Evolutionary conservation across 2,797 vertebrate species (phyloP).

Genomic region (Erethizon dorsatum): DNA sequence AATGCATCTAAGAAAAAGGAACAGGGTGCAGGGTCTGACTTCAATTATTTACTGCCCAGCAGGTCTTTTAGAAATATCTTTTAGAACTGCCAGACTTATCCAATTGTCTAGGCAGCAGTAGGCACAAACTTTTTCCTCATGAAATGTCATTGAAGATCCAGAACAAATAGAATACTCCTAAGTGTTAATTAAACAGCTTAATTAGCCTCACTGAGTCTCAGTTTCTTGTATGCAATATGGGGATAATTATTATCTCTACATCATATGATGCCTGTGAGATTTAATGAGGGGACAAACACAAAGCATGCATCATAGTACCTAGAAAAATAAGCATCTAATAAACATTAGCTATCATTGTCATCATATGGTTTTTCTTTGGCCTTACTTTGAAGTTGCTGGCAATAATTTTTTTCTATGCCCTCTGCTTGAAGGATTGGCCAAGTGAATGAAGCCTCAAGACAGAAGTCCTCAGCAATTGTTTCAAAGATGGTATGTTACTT

Average conservation of each 20-base stretch:
- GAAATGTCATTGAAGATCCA: conserved; percentile 63
- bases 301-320: neutral
- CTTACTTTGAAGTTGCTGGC: neutral
- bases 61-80: conserved; percentile 70
- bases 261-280: neutral
- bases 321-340: conserved; percentile 40
- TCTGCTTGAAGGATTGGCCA: neutral
- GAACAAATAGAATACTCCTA: conserved; percentile 68
- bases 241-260: neutral
- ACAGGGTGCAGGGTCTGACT: conserved; percentile 53
- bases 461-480: conserved; percentile 21
- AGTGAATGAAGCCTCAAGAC: neutral
- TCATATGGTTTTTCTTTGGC: neutral
- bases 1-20: conserved; percentile 56
- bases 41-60: conserved; percentile 79
- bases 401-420: neutral
- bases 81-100: conserved; percentile 57
- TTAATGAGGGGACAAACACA: conserved; percentile 46
- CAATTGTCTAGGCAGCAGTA: conserved; percentile 59
- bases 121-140: neutral
- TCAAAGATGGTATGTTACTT: neutral
- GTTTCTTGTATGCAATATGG: conserved; percentile 10
- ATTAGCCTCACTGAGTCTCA: conserved; percentile 59
- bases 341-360: neutral
- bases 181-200: conserved; percentile 65